Evolutionary conservation across 2,113 vertebrate species (phyloP), one percentile per base, ranked within the genome.

Genomic region (Ophthalmolycus amberensis): DNA sequence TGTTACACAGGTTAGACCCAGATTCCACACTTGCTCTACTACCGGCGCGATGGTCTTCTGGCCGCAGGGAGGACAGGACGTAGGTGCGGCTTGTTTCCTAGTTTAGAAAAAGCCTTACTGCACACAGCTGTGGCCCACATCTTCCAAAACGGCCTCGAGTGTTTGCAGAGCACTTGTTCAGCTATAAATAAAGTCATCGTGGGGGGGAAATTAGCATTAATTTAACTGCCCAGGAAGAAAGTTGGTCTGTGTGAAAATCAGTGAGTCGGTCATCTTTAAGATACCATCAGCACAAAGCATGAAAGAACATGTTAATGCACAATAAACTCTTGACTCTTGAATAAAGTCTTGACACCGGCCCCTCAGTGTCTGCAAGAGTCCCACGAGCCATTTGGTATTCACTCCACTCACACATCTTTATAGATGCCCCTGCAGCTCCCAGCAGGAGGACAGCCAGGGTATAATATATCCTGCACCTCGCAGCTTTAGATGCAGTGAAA

Each of bases 71-170:
- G 15, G 44, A 48, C 5, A 4, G 16, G 16, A 18, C 5, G 15
- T 1, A 48, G 15, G 1, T 6, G 44, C 15, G 10, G 40, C 2
- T 42, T 3, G 40, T 42, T 48, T 48, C 16, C 44, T 48, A 5
- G n/a, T n/a, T 85, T 71, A 73, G 63, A 82, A 83, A 60, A 88
- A 83, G 77, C 89, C 88, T 68, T 82, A 89, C 80, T 92, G 84
- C 82, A 87, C 88, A 85, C 90, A 91, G 89, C 91, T 90, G 92
- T 87, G 92, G 12, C 89, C 86, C 86, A 90, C 66, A 92, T 90
- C 86, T n/a, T 78, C 85, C 70, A 72, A 71, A 77, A 88, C 78
- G 86, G 85, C 92, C 85, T 65, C 18, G 60, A 80, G 91, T 72
- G 80, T 83, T 37, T 48, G 69, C 76, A 71, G 74, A 82, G 75